Evolutionary conservation across 2,888 invertebrate genomes (phyloP).

Genomic region (Glyphotaelius pellucidus): DNA sequence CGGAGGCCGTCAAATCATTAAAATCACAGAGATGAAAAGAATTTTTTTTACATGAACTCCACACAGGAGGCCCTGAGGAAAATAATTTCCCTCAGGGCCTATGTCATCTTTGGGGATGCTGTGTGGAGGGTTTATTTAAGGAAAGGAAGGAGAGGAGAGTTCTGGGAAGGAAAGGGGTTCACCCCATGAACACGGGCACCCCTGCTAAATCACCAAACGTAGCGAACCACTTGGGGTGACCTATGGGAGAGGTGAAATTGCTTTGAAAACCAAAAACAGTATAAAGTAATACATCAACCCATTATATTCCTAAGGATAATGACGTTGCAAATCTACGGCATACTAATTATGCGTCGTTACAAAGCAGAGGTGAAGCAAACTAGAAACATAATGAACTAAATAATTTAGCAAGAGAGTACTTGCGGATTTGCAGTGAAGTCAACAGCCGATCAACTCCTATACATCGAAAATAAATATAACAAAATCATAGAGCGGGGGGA

Average conservation of each 20-base stretch:
- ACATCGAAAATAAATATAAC: constrained; percentile 68
- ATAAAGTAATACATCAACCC: not conserved
- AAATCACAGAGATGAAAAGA: not conserved
- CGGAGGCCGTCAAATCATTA: not conserved
- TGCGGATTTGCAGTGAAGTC: constrained; percentile 57
- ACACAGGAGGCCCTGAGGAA: too few species aligned
- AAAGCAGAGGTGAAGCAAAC: constrained; percentile 67
- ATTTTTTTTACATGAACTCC: too few species aligned
- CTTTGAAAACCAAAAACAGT: not conserved
- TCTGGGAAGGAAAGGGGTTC: too few species aligned
- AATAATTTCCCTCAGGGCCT: too few species aligned
- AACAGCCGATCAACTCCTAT: constrained; percentile 56
- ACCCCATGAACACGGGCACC: too few species aligned
- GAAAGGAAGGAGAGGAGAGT: too few species aligned
- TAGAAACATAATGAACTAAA: constrained; percentile 68
- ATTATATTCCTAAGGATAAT: not conserved
- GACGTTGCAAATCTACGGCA: not conserved
- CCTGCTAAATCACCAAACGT: too few species aligned
- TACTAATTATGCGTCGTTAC: not conserved
- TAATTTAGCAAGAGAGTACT: constrained; percentile 66
- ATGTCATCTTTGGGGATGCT: too few species aligned
- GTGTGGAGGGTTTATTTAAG: too few species aligned
- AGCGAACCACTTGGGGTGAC: too few species aligned
- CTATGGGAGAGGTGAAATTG: not conserved
- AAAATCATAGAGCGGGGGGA: constrained; percentile 67